Conservation (phyloP, 2,113 vertebrate species). For the Passer domesticus region DNA sequence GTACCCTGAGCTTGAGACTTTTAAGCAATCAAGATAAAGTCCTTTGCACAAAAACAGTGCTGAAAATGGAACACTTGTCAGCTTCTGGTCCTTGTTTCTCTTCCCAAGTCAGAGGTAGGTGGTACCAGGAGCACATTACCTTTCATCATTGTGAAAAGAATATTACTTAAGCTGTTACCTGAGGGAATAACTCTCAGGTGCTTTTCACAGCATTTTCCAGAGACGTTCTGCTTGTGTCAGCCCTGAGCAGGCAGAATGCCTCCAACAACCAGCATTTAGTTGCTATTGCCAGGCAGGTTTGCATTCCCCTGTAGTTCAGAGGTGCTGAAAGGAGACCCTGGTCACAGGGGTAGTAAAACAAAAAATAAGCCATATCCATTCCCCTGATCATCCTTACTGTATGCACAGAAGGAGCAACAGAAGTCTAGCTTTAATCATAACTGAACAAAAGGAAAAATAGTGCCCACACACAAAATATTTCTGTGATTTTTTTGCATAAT, state of each 20-base stretch:
- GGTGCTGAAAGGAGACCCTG: background rate
- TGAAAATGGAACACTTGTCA: background rate
- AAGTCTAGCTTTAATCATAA: background rate
- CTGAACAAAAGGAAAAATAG: background rate
- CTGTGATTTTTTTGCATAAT: background rate
- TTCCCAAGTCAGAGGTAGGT: background rate
- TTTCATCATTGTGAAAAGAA: no score
- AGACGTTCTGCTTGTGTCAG: background rate
- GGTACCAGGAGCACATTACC: background rate
- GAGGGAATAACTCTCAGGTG: background rate
- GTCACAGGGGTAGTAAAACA: background rate
- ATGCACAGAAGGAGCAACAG: background rate
- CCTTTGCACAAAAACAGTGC: background rate
- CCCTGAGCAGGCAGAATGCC: background rate
- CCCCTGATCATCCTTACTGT: background rate
- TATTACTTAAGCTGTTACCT: background rate
- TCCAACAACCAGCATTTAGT: background rate
- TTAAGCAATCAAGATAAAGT: background rate
- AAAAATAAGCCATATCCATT: background rate
- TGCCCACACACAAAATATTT: background rate
- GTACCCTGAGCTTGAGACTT: background rate
- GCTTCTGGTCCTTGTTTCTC: background rate
- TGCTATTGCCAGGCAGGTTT: background rate
- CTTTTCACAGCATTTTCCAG: background rate
- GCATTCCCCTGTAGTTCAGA: background rate